Evolutionary conservation across 2,888 invertebrate genomes (phyloP).

Genomic region (Tachina fera): DNA sequence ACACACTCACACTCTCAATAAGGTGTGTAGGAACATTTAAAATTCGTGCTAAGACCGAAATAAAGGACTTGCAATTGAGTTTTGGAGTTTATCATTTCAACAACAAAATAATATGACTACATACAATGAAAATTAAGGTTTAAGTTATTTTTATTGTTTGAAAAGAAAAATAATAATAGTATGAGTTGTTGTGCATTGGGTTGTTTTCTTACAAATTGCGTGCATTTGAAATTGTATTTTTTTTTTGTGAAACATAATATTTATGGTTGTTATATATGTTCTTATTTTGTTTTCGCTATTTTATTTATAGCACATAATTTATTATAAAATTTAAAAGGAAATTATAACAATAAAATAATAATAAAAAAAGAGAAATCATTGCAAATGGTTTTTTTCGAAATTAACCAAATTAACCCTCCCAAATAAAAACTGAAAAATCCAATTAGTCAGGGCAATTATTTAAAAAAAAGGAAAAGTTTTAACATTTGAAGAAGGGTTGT

Average conservation of each 20-base stretch:
- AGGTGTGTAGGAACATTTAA: slow-evolving; percentile 40
- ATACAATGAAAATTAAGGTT: slow-evolving; percentile 46
- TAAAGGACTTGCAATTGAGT: slow-evolving; percentile 54
- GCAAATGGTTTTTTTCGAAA: slow-evolving; percentile 28
- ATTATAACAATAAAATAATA: slow-evolving; percentile 73
- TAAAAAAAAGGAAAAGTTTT: slow-evolving; percentile 21
- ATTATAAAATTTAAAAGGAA: slow-evolving; percentile 59
- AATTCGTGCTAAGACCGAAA: slow-evolving; percentile 30
- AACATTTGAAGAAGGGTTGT: background rate
- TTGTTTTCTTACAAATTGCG: slow-evolving; percentile 54
- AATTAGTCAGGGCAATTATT: slow-evolving; percentile 52
- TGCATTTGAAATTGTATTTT: slow-evolving; percentile 47
- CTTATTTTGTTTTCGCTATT: slow-evolving; percentile 21
- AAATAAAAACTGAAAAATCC: slow-evolving; percentile 5
- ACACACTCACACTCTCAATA: background rate
- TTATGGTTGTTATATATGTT: slow-evolving; percentile 53
- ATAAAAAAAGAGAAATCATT: slow-evolving; percentile 55
- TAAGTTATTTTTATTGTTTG: slow-evolving; percentile 52
- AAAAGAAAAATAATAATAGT: too few relatives aligned
- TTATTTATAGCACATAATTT: slow-evolving; percentile 70
- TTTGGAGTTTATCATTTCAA: slow-evolving; percentile 61
- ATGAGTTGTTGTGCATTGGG: background rate
- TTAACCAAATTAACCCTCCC: slow-evolving; percentile 11
- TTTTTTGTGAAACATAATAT: slow-evolving; percentile 30
- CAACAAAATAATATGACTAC: slow-evolving; percentile 1